Conservation (phyloP, 2,888 invertebrate species). For the Periphyllus acericola region DNA sequence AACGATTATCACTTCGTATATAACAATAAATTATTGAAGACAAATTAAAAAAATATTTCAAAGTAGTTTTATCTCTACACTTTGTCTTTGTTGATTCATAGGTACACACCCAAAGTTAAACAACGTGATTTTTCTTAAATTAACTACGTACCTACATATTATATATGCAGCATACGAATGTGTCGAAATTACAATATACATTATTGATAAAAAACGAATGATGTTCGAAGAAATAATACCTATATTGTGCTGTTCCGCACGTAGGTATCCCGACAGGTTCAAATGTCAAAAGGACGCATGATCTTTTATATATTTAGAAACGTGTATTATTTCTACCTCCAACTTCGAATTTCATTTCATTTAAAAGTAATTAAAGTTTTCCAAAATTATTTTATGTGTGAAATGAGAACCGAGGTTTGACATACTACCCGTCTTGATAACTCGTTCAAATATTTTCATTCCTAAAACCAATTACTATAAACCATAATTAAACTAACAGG, state of each 20-base stretch:
- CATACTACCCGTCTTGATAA: neutral
- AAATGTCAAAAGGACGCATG: constrained; percentile 7
- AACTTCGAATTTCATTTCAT: neutral
- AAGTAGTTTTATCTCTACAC: constrained; percentile 5
- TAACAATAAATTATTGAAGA: constrained; percentile 27
- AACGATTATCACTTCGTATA: neutral
- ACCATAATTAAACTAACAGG: neutral
- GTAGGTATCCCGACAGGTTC: neutral
- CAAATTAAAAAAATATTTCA: constrained; percentile 6
- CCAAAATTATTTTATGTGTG: neutral
- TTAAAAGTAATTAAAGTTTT: neutral
- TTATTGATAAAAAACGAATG: neutral
- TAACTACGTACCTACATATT: neutral
- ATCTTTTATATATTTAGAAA: neutral
- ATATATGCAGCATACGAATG: neutral
- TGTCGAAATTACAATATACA: neutral
- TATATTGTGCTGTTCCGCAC: neutral
- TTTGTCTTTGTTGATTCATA: neutral
- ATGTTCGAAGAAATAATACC: neutral
- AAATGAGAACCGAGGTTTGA: neutral
- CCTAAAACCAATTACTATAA: neutral
- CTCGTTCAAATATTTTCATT: neutral
- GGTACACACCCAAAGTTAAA: neutral
- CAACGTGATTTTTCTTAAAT: neutral
- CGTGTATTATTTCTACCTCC: constrained; percentile 9